Base-by-base conservation (phyloP, 2,797 vertebrate species). In the Pitangus sulphuratus region DNA sequence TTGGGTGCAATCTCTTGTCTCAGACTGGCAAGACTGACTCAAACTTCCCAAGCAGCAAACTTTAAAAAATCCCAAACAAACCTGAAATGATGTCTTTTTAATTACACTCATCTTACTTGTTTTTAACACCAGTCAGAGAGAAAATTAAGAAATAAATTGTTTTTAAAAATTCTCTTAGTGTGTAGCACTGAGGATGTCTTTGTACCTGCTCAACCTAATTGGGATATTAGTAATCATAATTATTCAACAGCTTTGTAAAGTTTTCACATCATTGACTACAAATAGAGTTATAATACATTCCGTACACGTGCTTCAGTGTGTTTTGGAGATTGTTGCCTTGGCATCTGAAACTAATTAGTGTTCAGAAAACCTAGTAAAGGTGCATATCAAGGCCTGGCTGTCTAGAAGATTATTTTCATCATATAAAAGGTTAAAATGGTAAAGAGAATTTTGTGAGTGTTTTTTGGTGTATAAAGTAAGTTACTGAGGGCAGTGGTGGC, bases 311-410 rank as follows among this genome's bases (percentile, higher is more conserved):
- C 95, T 95, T 78, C 87, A 84, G 76, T 91, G 89, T 97, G 87
- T 95, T 96, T 94, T 96, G 95, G 91, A 97, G 79, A 50, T 95
- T 89, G 94, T 96, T 94, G 82, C 91, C 82, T 82, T 94, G 96
- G 95, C 89, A 97, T 96, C 94, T 97, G 87, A 97, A 95, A 84
- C 94, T 90, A 95, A 97, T 97, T 97, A 94, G 89, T 0, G 42
- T 84, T 91, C 87, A 93, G 89, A 91, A 92, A 95, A 81, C n/a
- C 54, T 81, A 68, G 35, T 53, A 57, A 81, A 95, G 87, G 85
- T 95, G 26, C 82, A 57, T 83, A 91, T 80, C 26, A 47, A 88
- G 85, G 72, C 50, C 72, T 88, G 65, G 20, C 79, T 86, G 45
- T 83, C 76, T 91, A n/a, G 53, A 53, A 84, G 50, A 66, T 83